These are phyloP conservation scores for Scolopax bukidnonensis DNA, from an alignment of 2,797 vertebrate genomes.

Conservation along the genomic window DNA sequence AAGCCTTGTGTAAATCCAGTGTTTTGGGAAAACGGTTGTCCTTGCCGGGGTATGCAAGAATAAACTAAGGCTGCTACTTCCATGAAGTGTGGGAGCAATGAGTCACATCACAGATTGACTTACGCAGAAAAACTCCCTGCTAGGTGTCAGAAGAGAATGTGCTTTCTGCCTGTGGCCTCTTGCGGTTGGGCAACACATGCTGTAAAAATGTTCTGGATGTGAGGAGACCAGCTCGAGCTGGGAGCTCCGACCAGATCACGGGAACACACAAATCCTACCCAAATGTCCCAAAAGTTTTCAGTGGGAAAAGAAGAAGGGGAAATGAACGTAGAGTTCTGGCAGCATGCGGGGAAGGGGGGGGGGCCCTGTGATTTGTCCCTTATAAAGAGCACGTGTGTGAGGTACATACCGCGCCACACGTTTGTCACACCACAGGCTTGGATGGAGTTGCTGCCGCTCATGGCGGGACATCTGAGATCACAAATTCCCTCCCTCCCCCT, in stretches of 20 bases:
- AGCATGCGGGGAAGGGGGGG: not conserved
- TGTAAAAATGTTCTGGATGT: constrained; percentile 60
- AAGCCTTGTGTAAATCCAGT: not conserved
- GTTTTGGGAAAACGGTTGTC: not conserved
- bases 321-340: not conserved
- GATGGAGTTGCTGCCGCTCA: not conserved
- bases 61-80: constrained; percentile 27
- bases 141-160: constrained; percentile 68
- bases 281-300: not conserved
- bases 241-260: constrained; percentile 7
- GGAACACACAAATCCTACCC: not conserved
- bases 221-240: constrained; percentile 13
- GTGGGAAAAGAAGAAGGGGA: not conserved
- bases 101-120: constrained; percentile 45
- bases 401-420: not conserved
- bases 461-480: not conserved
- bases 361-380: not conserved
- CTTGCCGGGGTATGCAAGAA: not conserved
- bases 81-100: constrained; percentile 49
- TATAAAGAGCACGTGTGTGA: not conserved
- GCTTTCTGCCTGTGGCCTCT: constrained; percentile 41
- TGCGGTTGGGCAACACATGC: constrained; percentile 57
- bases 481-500: not conserved
- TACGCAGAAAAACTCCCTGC: constrained; percentile 41
- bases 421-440: not conserved